Base-by-base conservation (phyloP, 1,140 invertebrate species). In the Gryon sp. region DNA sequence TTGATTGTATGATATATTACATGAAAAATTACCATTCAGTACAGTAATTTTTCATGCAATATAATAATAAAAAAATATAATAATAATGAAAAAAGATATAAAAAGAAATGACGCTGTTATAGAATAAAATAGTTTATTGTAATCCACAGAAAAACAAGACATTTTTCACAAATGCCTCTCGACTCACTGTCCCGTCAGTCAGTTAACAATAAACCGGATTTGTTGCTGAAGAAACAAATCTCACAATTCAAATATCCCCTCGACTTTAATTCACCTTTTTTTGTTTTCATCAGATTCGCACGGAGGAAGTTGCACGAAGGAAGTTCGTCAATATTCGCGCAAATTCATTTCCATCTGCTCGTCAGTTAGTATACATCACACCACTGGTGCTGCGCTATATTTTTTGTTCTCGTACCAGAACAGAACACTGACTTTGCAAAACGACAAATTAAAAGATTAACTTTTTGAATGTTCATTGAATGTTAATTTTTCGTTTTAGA, bases 111-210 rank as follows among this genome's bases (percentile, higher is more conserved):
- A 53, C 11, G 9, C 7, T 7, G 2, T 57, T 69, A 78, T 88
- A 88, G 87, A 88, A 89, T 89, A 88, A 89, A 89, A 88, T 89
- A 89, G 86, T 89, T 87, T 88, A 87, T 88, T 88, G 80, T 87
- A 86, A 87, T 88, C 82, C 86, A 89, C 87, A 88, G 86, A 87
- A 87, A 88, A 87, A 87, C 86, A 88, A 86, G 86, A 88, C 86
- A 86, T 86, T 83, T 83, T 55, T 69, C 80, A n/a, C n/a, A 66
- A 78, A 88, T 87, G 85, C 80, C 87, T 88, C 78, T 85, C 82
- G 82, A 87, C 83, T 88, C 84, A 85, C 86, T 84, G 82, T 86
- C 80, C 80, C 83, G 81, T 87, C 85, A 81, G 75, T 88, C 83
- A 87, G 85, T 86, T 79, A 80, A 76, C 78, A 86, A 87, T 85